These are phyloP conservation scores for Taxidea taxus DNA, from an alignment of 2,113 vertebrate genomes.

Conservation along the genomic window DNA sequence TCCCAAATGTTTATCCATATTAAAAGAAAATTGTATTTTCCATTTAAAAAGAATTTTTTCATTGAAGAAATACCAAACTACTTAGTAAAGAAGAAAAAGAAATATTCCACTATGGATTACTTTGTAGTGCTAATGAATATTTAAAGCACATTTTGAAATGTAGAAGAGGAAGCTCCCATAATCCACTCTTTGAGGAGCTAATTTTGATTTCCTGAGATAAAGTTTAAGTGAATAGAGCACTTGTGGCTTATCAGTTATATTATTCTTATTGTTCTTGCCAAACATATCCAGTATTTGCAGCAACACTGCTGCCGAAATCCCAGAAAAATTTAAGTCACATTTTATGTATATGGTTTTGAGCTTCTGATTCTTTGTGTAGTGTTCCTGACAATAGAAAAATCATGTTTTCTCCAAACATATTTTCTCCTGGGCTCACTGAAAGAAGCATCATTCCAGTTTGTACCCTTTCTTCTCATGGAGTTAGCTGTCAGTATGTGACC, in stretches of 20 bases:
- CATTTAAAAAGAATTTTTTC: background rate
- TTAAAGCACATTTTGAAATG: slow-evolving; percentile 1
- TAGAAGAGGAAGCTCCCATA: background rate
- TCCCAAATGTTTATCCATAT: background rate
- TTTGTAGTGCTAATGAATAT: background rate
- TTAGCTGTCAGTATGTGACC: background rate
- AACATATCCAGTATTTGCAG: background rate
- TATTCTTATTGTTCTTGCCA: background rate
- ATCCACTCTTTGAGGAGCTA: background rate
- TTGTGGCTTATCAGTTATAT: background rate
- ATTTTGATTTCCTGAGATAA: slow-evolving; percentile 12
- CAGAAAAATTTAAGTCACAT: background rate
- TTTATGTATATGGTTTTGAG: background rate
- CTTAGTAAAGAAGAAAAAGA: background rate
- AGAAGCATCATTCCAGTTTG: background rate
- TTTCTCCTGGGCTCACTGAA: background rate
- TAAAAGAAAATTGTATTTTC: background rate
- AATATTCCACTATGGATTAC: background rate
- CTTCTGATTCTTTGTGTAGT: background rate
- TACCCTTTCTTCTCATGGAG: background rate
- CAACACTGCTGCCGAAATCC: background rate
- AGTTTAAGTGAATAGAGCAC: background rate
- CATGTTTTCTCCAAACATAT: background rate
- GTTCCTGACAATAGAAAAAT: background rate
- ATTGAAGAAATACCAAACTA: background rate